Evolutionary conservation across 2,797 vertebrate species (phyloP).

Genomic region (Graptemys geographica): DNA sequence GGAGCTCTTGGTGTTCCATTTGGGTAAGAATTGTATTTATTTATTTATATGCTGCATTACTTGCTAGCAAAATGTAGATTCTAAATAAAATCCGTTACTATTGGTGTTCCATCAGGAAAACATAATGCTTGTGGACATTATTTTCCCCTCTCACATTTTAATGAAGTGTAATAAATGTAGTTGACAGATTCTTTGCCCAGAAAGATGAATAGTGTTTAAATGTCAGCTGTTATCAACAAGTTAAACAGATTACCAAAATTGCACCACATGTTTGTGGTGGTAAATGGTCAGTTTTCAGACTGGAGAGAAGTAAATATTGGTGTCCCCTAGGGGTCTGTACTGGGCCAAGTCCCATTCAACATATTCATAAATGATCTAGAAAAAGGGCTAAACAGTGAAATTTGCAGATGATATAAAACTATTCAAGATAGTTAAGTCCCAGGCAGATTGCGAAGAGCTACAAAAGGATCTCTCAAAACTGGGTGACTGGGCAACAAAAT

Average conservation of each 20-base stretch:
- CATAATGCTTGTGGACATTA: background rate
- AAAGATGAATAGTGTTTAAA: background rate
- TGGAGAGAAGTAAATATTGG: too few species aligned
- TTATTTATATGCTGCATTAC: constrained; percentile 28
- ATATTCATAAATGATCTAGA: too few species aligned
- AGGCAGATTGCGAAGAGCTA: too few species aligned
- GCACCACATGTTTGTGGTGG: too few species aligned
- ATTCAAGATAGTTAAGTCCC: too few species aligned
- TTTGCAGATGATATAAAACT: too few species aligned
- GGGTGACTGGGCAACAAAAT: too few species aligned
- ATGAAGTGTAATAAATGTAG: background rate
- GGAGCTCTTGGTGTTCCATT: constrained; percentile 98
- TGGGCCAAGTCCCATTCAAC: too few species aligned
- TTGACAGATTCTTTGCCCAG: background rate
- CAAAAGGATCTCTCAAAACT: too few species aligned
- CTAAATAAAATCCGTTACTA: background rate
- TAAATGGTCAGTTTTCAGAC: too few species aligned
- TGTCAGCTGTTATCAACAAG: background rate
- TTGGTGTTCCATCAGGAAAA: background rate
- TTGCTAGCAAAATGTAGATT: background rate
- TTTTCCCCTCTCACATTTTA: background rate
- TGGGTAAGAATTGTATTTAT: constrained; percentile 87
- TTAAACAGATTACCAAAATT: background rate
- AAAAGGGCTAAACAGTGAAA: too few species aligned
- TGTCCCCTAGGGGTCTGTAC: too few species aligned